Percentiles rank a stretch among this genome's conserved stretches.
Conservation (phyloP, 2,888 invertebrate genomes). For the Molorchus minor region DNA sequence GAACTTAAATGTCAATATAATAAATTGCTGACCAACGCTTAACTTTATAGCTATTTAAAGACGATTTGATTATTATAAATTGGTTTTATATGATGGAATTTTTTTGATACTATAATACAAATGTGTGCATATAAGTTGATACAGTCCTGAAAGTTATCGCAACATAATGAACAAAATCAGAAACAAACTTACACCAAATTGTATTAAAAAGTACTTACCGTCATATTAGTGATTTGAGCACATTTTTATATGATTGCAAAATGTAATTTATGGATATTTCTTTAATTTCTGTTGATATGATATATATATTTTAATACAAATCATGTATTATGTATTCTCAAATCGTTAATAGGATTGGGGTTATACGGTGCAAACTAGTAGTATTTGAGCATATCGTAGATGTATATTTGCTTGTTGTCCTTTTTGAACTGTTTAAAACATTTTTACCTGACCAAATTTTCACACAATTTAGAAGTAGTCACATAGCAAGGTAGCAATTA, state of each 20-base stretch:
- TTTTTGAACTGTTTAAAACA: constrained; percentile 20
- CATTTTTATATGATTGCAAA: background rate
- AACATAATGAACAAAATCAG: constrained; percentile 10
- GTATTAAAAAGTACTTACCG: background rate
- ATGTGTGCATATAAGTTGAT: constrained; percentile 13
- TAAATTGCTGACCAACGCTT: too few relatives aligned
- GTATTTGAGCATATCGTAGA: background rate
- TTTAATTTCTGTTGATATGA: too few relatives aligned
- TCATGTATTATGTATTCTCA: too few relatives aligned
- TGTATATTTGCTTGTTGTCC: constrained; percentile 3
- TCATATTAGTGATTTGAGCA: constrained; percentile 6
- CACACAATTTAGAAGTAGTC: constrained; percentile 12
- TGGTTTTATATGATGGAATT: too few relatives aligned
- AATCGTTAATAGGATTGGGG: background rate
- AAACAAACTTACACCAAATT: background rate
- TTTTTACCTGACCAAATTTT: constrained; percentile 12
- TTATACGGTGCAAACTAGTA: background rate
- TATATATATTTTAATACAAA: too few relatives aligned
- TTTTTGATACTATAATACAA: background rate
- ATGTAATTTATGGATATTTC: background rate
- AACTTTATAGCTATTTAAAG: too few relatives aligned
- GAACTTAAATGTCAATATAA: too few relatives aligned
- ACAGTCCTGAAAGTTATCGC: constrained; percentile 12
- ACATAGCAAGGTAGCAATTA: constrained; percentile 16
- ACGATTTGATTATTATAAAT: too few relatives aligned